A percentile compares a stretch with the other conserved stretches of the same genome.
Conservation (phyloP, 2,113 vertebrate species). For the Paradoxurus hermaphroditus region DNA sequence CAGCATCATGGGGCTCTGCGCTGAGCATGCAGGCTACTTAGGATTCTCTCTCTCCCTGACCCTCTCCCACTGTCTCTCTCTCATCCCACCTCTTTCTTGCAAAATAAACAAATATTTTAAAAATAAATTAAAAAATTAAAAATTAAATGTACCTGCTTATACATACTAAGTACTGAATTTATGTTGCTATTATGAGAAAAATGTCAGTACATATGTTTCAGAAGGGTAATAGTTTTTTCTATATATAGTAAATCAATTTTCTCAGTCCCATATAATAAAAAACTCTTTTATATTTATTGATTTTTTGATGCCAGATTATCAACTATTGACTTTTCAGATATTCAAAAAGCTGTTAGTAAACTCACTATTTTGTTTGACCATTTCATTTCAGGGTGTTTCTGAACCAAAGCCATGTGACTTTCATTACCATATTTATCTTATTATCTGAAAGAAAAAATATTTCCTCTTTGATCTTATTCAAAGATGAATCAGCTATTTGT, state of each 20-base stretch:
- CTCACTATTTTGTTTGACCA: neutral
- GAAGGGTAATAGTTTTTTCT: neutral
- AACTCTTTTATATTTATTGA: neutral
- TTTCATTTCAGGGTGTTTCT: neutral
- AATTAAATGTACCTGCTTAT: neutral
- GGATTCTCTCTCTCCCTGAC: too few species aligned
- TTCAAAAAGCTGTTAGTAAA: neutral
- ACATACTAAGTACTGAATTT: neutral
- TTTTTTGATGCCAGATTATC: neutral
- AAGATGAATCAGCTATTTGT: neutral
- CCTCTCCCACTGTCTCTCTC: too few species aligned
- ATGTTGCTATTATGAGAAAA: neutral
- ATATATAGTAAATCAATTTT: neutral
- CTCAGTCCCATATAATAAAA: neutral
- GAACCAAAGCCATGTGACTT: neutral
- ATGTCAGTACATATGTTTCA: neutral
- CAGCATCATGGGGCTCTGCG: too few species aligned
- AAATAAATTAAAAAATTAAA: too few species aligned
- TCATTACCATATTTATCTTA: slow-evolving; percentile 31
- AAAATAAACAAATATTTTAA: too few species aligned
- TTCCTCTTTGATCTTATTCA: neutral
- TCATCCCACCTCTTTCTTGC: too few species aligned
- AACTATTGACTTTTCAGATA: neutral
- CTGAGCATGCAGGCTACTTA: too few species aligned
- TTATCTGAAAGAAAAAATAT: neutral